A percentile compares a stretch with the other conserved stretches of the same genome.
These are phyloP conservation scores for Keiferia lycopersicella DNA, from an alignment of 2,888 invertebrate genomes.

Conservation along the genomic window DNA sequence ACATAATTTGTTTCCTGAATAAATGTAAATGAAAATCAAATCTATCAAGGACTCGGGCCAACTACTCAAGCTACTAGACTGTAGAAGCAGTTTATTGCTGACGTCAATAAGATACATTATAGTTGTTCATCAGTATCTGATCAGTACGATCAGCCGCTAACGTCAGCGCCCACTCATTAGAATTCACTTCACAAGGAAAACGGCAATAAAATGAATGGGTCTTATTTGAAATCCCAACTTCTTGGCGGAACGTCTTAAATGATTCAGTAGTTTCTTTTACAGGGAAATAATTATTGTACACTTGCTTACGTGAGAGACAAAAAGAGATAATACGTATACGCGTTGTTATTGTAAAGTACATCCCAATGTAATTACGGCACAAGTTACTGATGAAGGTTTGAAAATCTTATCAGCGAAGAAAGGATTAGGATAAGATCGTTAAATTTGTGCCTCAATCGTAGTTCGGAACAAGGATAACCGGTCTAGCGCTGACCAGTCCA, in stretches of 20 bases:
- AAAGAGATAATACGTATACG: no score
- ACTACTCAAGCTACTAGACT: not conserved
- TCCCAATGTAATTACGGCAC: not conserved
- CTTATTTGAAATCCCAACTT: not conserved
- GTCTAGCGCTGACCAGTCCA: not conserved
- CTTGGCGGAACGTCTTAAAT: not conserved
- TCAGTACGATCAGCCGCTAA: not conserved
- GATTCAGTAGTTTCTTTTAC: not conserved
- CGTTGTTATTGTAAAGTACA: not conserved
- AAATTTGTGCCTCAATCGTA: not conserved
- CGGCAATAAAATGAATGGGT: not conserved
- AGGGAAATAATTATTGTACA: not conserved
- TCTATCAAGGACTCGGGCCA: no score
- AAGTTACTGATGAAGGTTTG: not conserved
- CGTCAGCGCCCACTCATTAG: constrained; percentile 2
- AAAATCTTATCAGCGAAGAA: constrained; percentile 1
- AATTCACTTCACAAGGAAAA: constrained; percentile 14
- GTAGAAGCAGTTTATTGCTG: not conserved
- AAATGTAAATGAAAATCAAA: no score
- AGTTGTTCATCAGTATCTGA: constrained; percentile 11
- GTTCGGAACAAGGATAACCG: constrained; percentile 16
- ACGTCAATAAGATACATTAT: constrained; percentile 8
- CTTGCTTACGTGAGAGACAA: not conserved
- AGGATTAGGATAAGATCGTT: not conserved
- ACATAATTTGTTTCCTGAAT: no score